Conservation (phyloP, 2,888 invertebrate species). For the Tachina fera region DNA sequence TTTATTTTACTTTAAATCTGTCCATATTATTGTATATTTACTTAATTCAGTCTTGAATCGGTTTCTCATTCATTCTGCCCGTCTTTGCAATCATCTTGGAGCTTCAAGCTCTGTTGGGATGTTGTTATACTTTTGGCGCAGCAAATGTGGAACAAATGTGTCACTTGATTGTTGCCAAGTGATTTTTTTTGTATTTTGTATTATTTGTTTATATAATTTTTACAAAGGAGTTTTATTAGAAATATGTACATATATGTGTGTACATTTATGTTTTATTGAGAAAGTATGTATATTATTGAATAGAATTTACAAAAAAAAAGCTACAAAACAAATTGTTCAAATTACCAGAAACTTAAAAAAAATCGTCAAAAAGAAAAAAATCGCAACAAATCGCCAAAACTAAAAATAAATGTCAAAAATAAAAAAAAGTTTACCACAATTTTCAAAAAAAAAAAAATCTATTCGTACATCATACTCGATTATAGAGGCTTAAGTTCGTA, state of each 20-base stretch:
- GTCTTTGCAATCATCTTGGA: constrained; percentile 27
- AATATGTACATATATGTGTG: background rate
- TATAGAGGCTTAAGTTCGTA: too few species aligned
- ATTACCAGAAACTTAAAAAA: too few species aligned
- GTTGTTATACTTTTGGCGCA: constrained; percentile 57
- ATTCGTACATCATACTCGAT: too few species aligned
- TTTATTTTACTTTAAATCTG: constrained; percentile 1
- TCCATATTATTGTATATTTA: constrained; percentile 52
- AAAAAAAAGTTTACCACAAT: too few species aligned
- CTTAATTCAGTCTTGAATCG: constrained; percentile 24
- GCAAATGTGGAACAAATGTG: constrained; percentile 63
- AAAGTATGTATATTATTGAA: constrained; percentile 19
- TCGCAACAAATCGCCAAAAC: too few species aligned
- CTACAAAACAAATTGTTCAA: constrained; percentile 9
- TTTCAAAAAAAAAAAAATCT: too few species aligned
- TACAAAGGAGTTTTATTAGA: constrained; percentile 47
- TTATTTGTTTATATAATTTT: constrained; percentile 25
- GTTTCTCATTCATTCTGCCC: constrained; percentile 20
- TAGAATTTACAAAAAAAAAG: constrained; percentile 22
- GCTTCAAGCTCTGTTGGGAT: constrained; percentile 27
- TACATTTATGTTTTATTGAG: too few species aligned
- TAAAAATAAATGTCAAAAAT: too few species aligned
- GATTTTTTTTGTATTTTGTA: constrained; percentile 37
- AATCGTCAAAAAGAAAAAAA: too few species aligned
- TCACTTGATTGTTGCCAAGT: constrained; percentile 68